Conservation (phyloP, 2,888 invertebrate species). For the Metallyticus violacea region DNA sequence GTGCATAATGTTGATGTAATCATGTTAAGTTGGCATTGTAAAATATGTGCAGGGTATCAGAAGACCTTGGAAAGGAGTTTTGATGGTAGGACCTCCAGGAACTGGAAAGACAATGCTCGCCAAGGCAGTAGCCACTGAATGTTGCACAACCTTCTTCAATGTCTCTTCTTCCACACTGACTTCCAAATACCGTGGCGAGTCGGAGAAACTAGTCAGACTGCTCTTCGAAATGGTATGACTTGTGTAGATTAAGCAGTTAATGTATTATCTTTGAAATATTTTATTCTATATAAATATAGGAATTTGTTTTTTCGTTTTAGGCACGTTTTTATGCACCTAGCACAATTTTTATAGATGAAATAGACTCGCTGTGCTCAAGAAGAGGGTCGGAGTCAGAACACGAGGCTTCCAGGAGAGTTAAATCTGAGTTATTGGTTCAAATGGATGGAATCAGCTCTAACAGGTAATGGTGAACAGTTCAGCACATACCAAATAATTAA, state of each 20-base stretch:
- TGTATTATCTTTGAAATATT: not conserved
- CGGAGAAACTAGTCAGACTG: conserved; percentile 81
- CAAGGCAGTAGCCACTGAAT: conserved; percentile 86
- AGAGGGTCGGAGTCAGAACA: conserved; percentile 83
- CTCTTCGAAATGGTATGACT: conserved; percentile 77
- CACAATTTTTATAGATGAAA: conserved; percentile 89
- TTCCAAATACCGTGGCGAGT: conserved; percentile 88
- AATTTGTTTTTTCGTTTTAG: conserved; percentile 44
- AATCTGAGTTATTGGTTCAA: conserved; percentile 84
- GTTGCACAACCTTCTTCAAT: conserved; percentile 83
- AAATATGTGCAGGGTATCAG: conserved; percentile 77
- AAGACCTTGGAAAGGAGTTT: conserved; percentile 75
- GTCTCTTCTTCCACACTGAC: conserved; percentile 84
- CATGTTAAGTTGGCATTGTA: no score
- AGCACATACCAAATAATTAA: no score
- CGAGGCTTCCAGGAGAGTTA: conserved; percentile 80
- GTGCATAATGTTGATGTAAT: no score
- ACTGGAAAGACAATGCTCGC: conserved; percentile 81
- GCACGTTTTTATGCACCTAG: conserved; percentile 85
- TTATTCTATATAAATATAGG: not conserved
- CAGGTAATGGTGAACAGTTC: no score
- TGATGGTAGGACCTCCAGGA: conserved; percentile 67
- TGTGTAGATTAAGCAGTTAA: no score
- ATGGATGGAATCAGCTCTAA: conserved; percentile 80
- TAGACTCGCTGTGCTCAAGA: conserved; percentile 80